A percentile compares a stretch with the other conserved stretches of the same genome.
phyloP scores from a whole-genome alignment of 2,113 vertebrate genomes.

The Mixornis gularis region DNA sequence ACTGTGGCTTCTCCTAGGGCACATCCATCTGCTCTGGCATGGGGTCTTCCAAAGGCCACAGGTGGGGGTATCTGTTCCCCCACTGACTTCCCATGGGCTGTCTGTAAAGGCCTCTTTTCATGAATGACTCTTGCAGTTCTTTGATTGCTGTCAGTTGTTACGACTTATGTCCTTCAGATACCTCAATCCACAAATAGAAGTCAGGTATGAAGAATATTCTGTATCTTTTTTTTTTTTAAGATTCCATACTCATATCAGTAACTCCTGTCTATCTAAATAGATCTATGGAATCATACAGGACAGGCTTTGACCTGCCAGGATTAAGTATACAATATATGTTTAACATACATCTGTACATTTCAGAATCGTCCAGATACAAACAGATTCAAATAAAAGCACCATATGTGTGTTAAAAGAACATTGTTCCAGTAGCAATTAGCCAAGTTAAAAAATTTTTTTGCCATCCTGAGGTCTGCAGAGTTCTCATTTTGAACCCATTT shows the following conservation, averaged over 20 bases:
- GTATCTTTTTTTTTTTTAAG: background rate
- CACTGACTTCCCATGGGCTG: background rate
- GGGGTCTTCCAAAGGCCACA: background rate
- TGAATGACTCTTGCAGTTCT: background rate
- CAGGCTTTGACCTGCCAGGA: background rate
- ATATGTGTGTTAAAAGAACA: background rate
- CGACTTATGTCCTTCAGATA: background rate
- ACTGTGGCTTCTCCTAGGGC: background rate
- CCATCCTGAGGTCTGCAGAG: background rate
- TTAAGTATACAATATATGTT: background rate
- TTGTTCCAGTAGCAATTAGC: background rate
- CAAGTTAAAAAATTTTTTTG: background rate
- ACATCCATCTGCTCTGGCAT: background rate
- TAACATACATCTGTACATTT: background rate
- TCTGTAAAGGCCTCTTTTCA: background rate
- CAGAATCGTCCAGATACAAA: background rate
- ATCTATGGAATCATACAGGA: background rate
- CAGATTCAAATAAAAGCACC: background rate
- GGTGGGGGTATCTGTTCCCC: background rate
- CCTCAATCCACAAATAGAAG: background rate
- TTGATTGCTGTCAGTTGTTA: background rate
- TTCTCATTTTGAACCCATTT: background rate
- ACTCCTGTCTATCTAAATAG: background rate
- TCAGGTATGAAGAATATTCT: background rate
- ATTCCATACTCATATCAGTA: background rate